Base-by-base conservation (phyloP, 2,888 invertebrate species). In the Zhuqinia jingwanae region DNA sequence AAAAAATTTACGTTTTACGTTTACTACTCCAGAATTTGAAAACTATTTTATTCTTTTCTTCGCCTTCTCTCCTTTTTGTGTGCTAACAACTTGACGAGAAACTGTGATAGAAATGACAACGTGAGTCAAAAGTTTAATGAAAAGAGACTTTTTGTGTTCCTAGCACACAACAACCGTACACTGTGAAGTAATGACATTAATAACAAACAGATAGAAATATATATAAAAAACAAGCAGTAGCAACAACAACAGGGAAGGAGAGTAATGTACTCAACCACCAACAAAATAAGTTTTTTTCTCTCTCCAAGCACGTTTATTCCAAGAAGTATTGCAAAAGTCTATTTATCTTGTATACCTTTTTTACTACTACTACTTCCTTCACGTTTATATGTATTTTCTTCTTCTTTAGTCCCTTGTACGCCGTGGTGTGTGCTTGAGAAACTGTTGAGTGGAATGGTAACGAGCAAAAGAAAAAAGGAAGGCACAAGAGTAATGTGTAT, bases 401-500 rank as follows among this genome's bases (percentile, higher is more conserved):
- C 56, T 2, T 17, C 3, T 70, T 20, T 22, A 15, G 5, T 20
- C 15, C 1, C 20, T 3, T 70, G 30, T 65, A 17, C 10, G 22
- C 2, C 8, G n/a, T 68, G 36, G 36, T 36, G 36, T 6, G 8
- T 68, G 10, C 17, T 36, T 25, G 50, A 47, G 56, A 53, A 50
- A 65, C 78, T 78, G 78, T 50, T 63, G 82, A 60, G 82, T 75
- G 45, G 65, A 79, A 75, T 60, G 22, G 45, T 82, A 82, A 82
- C 68, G 47, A 68, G 47, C 47, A 42, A 36, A 36, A 3, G 36
- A 8, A 8, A 36, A 36, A 6, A 8, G 60, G 70, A 70, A 47
- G 47, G 36, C 20, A 58, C 13, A 70, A 42, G 30, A 56, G n/a
- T 50, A 75, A 81, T 75, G 75, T 53, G 53, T 50, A 68, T 53